A percentile compares a stretch with the other conserved stretches of the same genome.
These are phyloP conservation scores for Phthorimaea operculella DNA, from an alignment of 1,140 invertebrate species.

Conservation along the genomic window DNA sequence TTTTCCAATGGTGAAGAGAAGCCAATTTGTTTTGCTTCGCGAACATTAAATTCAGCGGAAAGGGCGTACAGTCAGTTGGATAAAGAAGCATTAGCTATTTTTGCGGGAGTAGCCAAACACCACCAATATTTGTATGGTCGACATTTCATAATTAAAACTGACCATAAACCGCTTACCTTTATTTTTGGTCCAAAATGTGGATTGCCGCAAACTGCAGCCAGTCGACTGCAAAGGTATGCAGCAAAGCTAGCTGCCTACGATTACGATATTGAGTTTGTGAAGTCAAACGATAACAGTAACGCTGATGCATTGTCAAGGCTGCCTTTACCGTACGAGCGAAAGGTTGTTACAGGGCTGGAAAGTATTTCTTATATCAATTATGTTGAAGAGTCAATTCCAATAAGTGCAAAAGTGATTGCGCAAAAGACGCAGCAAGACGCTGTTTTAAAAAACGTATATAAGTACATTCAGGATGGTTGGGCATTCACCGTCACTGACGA, in stretches of 20 bases:
- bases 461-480: neutral
- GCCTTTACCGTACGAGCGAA: neutral
- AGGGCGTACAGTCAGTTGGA: conserved; percentile 4
- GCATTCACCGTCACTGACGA: neutral
- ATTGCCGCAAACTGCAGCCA: neutral
- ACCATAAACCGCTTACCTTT: neutral
- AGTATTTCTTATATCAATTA: neutral
- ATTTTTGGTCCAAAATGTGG: neutral
- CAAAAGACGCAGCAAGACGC: neutral
- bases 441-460: neutral
- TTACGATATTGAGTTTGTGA: conserved; percentile 1
- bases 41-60: neutral
- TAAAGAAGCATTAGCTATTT: neutral
- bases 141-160: neutral
- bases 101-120: neutral
- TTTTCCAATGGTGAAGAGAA: neutral
- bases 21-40: conserved; percentile 2
- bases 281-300: neutral
- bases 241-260: neutral
- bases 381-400: neutral
- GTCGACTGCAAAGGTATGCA: neutral
- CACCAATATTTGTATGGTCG: conserved; percentile 1
- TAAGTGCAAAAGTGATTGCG: neutral
- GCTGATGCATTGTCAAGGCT: neutral
- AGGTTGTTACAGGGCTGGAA: neutral